Evolutionary conservation across 2,797 vertebrate genomes (phyloP), one percentile per base, ranked within the genome.

Genomic region (Pitangus sulphuratus): DNA sequence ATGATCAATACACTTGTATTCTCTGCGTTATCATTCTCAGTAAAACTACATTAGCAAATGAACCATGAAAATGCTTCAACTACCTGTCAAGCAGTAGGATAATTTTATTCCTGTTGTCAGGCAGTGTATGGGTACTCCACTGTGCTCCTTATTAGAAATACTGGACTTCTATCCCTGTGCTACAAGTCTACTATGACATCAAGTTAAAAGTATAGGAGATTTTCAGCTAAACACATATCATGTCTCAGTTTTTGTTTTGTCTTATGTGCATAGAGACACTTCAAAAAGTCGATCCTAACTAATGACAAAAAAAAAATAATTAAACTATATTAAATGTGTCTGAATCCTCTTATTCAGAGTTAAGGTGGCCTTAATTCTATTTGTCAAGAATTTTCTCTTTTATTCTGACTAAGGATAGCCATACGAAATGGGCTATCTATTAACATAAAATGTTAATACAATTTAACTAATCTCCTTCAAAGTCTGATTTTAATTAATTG

Each of bases 1-100:
- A 95, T 97, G 97, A 98, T 99, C 98, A 97, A 98, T 99, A 98
- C 69, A 78, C 97, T 97, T 97, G 97, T 98, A 96, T 98, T 97
- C 97, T 97, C 96, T 97, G 84, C 90, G 94, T 97, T 96, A 95
- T 90, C 84, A n/a, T 95, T 84, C 87, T 94, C 60, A 70, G 64
- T 79, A 88, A 90, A 84, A 84, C 89, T 88, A 28, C 60, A 71
- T 95, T 96, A 94, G 70, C 84, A 96, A 96, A 84, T 95, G 71
- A 97, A 94, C 94, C 39, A 4, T 95, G 68, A 71, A 97, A 93
- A 86, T 83, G 40, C 40, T 96, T 97, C 84, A 93, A 24, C 22
- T 83, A 65, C 56, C 78, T 94, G 83, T 91, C 87, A 96, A 89
- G 39, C 47, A 80, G 57, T 85, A 75, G 76, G 53, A 85, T 79